Base-by-base conservation (phyloP, 2,113 vertebrate species). In the Alexandromys fortis region DNA sequence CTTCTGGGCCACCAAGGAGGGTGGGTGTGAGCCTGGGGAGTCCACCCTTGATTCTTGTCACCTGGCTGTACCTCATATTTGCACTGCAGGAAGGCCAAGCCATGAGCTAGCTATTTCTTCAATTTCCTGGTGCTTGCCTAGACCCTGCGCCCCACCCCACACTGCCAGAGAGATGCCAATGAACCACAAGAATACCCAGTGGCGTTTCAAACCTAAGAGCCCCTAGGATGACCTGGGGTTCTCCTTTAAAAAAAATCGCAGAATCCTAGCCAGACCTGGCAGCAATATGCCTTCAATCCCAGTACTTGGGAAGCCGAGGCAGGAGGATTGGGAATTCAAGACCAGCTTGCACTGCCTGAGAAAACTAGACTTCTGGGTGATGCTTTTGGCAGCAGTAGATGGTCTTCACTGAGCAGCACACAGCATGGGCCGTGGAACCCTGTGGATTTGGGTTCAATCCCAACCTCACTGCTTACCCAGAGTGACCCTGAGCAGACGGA, bases 51-150 rank as follows among this genome's bases (percentile, higher is more conserved):
- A 19, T 13, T 22, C 63, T 82, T 8, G 17, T 45, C 14, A 4
- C 78, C 78, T 61, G 72, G 68, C 47, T 1, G 0, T 1, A 0
- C 28, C 28, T 45, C 0, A 0, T 49, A 0, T 52, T 67, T 19
- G 26, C 0, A 47, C 67, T 30, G 52, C 86, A 12, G 1, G 7
- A 5, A 61, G 86, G n/a, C 0, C 0, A 2, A 2, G 65, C 70
- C 7, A 1, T 7, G 0, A 4, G 47, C 45, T 11, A 67, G 76
- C 38, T 26, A 70, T 47, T 67, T 45, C 78, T 73, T 47, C 19
- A 55, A 24, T 28, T 5, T 19, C 82, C 86, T 7, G 0, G 1
- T 21, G 49, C 87, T 86, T 0, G 2, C 30, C 26, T 42, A 42
- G 87, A 7, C 47, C 63, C 30, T 16, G 5, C n/a, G 7, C 58